Percentiles rank a stretch among this genome's conserved stretches.
phyloP scores from a whole-genome alignment of 2,113 vertebrate genomes.

The Ptilorrhoa leucosticta region DNA sequence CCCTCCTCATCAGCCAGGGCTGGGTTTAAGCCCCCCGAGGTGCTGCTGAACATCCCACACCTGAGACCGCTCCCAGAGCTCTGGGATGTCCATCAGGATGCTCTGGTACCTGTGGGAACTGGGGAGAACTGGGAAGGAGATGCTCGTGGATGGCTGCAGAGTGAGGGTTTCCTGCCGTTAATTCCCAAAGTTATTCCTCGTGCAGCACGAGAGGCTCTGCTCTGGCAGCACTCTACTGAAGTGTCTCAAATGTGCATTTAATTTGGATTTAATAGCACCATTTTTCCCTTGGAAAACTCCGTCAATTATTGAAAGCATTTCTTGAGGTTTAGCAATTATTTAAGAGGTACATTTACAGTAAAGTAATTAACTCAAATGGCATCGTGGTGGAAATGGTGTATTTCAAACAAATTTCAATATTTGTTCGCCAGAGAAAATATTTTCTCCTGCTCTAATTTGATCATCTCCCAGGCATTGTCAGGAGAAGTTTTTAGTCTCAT shows the following conservation, averaged over 20 bases:
- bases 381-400: slow-evolving; percentile 50
- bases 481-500: slow-evolving; percentile 1
- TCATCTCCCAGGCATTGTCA: slow-evolving; percentile 30
- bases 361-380: slow-evolving; percentile 72
- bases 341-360: slow-evolving; percentile 73
- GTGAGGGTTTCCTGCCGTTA: background rate
- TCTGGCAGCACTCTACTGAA: slow-evolving; percentile 65
- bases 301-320: slow-evolving; percentile 78
- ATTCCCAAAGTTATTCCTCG: slow-evolving; percentile 48
- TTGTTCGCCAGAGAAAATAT: slow-evolving; percentile 54
- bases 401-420: slow-evolving; percentile 73
- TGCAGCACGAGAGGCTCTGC: background rate
- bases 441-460: slow-evolving; percentile 26
- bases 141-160: background rate
- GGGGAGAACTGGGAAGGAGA: background rate
- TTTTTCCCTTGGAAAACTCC: slow-evolving; percentile 73
- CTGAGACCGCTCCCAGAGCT: background rate
- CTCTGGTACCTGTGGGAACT: accelerated
- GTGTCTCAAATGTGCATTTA: slow-evolving; percentile 73
- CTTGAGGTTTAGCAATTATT: slow-evolving; percentile 79
- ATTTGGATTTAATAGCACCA: slow-evolving; percentile 77
- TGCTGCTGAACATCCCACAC: accelerated
- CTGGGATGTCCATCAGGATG: accelerated
- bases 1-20: accelerated
- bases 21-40: accelerated